Evolutionary conservation across 2,888 invertebrate species (phyloP), one percentile per base, ranked within the genome.

Genomic region (Gnatocerus cornutus): DNA sequence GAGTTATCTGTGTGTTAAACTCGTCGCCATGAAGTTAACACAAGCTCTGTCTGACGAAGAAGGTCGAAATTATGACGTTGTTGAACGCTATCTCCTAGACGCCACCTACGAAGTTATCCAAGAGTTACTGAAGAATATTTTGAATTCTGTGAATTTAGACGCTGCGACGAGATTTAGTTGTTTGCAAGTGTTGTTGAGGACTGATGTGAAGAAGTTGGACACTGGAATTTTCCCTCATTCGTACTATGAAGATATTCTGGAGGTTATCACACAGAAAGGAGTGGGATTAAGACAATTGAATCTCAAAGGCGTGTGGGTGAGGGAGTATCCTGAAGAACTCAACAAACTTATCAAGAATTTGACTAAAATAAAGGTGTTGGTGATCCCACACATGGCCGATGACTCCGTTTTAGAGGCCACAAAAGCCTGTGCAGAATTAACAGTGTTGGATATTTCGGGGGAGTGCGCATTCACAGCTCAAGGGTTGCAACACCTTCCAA

Each of bases 231-330:
- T 92, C 83, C 92, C 92, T 0, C 88, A 89, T 76, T 90, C 89
- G n/a, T 92, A 90, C 82, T 91, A 92, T 80, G 89, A 89, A 71
- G 90, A 89, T 83, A 90, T 92, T 76, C 84, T 92, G 77, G 88
- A 90, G 82, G 87, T 90, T 72, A 90, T 92, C 76, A 86, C 87
- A 3, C 87, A 87, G 14, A 90, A 90, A 82, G 92, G 92, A 5
- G 87, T 85, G 5, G 90, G 91, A 29, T 78, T 92, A 74, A 88
- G 89, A 46, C 82, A 84, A 55, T 87, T 92, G 58, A 91, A 92
- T 83, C 84, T 92, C 65, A 92, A 91, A 85, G 92, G 92, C 9
- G 90, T 92, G 30, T 92, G 92, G 92, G 90, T 90, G 43, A 90
- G 90, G 81, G 91, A 92, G 72, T 89, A 90, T 75, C 87, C 91